A percentile compares a stretch with the other conserved stretches of the same genome.
phyloP scores from a whole-genome alignment of 2,113 vertebrate genomes.

The Cynopterus brachyotis region DNA sequence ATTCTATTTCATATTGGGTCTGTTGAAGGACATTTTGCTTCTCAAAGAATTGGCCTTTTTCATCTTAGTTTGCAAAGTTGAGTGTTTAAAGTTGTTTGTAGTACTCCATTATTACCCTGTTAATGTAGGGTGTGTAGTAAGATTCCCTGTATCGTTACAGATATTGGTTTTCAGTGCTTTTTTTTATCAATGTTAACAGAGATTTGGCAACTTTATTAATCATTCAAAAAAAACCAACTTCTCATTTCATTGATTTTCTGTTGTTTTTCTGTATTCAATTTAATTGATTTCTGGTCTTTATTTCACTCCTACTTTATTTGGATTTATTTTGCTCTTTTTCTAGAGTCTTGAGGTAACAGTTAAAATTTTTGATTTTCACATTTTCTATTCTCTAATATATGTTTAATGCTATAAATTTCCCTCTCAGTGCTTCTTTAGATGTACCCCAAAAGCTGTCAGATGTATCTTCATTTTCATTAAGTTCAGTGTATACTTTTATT shows the following conservation, averaged over 20 bases:
- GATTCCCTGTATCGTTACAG: background rate
- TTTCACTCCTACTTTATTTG: background rate
- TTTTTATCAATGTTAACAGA: background rate
- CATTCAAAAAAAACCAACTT: background rate
- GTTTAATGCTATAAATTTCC: background rate
- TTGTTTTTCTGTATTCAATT: background rate
- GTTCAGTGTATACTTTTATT: background rate
- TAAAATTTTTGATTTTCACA: background rate
- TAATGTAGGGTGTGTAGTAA: background rate
- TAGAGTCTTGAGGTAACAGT: background rate
- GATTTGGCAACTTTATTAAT: background rate
- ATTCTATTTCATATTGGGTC: background rate
- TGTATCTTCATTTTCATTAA: background rate
- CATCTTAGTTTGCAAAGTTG: background rate
- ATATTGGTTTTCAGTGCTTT: background rate
- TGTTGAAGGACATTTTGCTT: background rate
- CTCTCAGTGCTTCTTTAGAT: background rate
- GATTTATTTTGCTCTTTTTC: background rate
- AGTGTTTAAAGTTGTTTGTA: background rate
- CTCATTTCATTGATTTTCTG: background rate
- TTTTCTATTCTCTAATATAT: background rate
- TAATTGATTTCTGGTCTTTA: background rate
- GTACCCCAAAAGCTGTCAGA: background rate
- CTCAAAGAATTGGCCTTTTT: background rate
- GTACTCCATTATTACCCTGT: background rate